Evolutionary conservation across 2,888 invertebrate species (phyloP).

Genomic region (Acleris cristana): DNA sequence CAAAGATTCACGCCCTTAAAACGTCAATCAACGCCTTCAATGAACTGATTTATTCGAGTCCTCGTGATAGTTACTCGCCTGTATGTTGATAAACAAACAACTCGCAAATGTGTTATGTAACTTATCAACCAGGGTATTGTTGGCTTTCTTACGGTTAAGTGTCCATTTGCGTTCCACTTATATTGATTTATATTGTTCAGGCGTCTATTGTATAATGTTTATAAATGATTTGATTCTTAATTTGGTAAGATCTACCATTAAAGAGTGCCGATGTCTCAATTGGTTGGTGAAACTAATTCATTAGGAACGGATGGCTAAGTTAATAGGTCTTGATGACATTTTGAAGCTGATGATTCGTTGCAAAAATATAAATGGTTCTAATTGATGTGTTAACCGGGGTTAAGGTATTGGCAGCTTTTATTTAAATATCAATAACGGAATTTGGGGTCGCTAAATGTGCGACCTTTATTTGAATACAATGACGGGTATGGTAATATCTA

Average conservation of each 20-base stretch:
- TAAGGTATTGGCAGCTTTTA: conserved; percentile 6
- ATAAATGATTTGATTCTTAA: conserved; percentile 36
- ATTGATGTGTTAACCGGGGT: not conserved
- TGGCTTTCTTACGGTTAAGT: conserved; percentile 22
- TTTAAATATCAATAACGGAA: conserved; percentile 15
- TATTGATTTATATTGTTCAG: conserved; percentile 36
- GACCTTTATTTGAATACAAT: conserved; percentile 29
- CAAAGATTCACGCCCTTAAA: not conserved
- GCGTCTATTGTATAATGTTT: conserved; percentile 34
- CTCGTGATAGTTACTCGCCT: conserved; percentile 28
- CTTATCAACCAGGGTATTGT: conserved; percentile 32
- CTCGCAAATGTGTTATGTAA: conserved; percentile 32
- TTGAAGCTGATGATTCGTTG: not conserved
- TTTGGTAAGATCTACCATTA: conserved; percentile 28
- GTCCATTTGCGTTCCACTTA: conserved; percentile 34
- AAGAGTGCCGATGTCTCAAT: conserved; percentile 28
- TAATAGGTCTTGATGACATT: conserved; percentile 17
- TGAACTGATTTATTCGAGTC: conserved; percentile 27
- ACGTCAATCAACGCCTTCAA: conserved; percentile 27
- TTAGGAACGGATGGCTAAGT: conserved; percentile 22
- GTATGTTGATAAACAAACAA: conserved; percentile 23
- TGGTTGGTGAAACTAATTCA: conserved; percentile 23
- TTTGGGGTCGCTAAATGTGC: conserved; percentile 19
- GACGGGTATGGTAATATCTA: conserved; percentile 13
- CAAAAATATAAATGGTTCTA: not conserved